Evolutionary conservation across 2,888 invertebrate species (phyloP).

Genomic region (Drosophila picticornis): DNA sequence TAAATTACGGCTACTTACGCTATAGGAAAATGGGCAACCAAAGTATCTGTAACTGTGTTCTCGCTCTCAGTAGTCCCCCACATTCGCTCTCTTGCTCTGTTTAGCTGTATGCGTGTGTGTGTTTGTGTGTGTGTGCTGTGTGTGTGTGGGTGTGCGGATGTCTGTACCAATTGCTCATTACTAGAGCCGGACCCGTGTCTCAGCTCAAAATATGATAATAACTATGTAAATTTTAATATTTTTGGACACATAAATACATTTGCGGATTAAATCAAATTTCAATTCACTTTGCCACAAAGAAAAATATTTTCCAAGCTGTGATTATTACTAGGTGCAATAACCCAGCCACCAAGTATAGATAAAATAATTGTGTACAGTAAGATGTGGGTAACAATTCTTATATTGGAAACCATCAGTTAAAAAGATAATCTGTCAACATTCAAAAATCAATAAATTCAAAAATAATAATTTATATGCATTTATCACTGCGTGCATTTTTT

Average conservation of each 20-base stretch:
- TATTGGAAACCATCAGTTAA: not conserved
- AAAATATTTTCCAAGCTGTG: not conserved
- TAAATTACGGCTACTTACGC: constrained; percentile 68
- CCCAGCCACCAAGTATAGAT: not conserved
- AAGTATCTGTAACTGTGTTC: constrained; percentile 43
- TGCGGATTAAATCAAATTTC: not conserved
- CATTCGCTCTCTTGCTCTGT: constrained; percentile 24
- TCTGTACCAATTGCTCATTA: constrained; percentile 39
- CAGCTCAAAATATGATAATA: not conserved
- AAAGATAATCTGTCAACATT: not conserved
- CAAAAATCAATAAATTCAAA: not conserved
- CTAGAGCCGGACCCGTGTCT: constrained; percentile 6
- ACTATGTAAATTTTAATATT: not conserved
- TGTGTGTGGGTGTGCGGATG: constrained; percentile 13
- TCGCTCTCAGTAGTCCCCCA: constrained; percentile 18
- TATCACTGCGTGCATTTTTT: not conserved
- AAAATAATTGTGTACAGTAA: not conserved
- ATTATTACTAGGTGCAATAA: not conserved
- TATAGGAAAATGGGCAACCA: constrained; percentile 49
- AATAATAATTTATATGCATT: not conserved
- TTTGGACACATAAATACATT: not conserved
- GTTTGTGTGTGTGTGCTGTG: not conserved
- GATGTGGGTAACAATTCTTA: not conserved
- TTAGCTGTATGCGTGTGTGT: constrained; percentile 15
- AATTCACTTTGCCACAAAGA: not conserved